These are phyloP conservation scores for human DNA, from an alignment of 2,113 vertebrate species.

Conservation along the genomic window DNA sequence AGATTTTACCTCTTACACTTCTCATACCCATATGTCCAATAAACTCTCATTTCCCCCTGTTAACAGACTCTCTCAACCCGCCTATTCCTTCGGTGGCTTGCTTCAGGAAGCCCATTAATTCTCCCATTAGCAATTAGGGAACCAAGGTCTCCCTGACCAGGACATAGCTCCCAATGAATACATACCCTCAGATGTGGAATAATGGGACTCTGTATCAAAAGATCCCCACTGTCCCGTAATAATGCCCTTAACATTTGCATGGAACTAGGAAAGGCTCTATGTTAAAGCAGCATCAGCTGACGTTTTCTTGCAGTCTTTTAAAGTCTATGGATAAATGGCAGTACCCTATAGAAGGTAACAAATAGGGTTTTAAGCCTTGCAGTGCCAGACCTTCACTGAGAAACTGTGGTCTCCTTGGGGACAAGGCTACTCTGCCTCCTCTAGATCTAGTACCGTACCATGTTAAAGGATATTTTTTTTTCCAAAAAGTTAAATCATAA, in stretches of 20 bases:
- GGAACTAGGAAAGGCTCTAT: neutral
- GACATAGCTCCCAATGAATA: neutral
- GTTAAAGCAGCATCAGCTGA: too few relatives aligned
- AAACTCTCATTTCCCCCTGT: accelerated
- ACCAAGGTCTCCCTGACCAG: neutral
- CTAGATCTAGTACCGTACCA: neutral
- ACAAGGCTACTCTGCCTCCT: neutral
- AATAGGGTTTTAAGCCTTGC: neutral
- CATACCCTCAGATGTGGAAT: neutral
- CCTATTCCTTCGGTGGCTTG: neutral
- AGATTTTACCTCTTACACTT: neutral
- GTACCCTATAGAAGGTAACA: accelerated
- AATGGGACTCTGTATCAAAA: neutral
- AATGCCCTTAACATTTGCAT: neutral
- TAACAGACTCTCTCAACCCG: neutral
- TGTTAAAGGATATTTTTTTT: neutral
- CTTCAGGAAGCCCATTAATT: neutral
- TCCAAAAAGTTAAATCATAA: neutral
- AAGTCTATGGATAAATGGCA: neutral
- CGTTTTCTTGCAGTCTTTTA: too few relatives aligned
- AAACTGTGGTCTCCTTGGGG: neutral
- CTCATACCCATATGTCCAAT: too few relatives aligned
- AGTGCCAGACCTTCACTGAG: too few relatives aligned
- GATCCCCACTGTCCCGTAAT: accelerated
- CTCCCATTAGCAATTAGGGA: neutral